Conservation (phyloP, 2,888 invertebrate genomes). For the Andrena praecox region DNA sequence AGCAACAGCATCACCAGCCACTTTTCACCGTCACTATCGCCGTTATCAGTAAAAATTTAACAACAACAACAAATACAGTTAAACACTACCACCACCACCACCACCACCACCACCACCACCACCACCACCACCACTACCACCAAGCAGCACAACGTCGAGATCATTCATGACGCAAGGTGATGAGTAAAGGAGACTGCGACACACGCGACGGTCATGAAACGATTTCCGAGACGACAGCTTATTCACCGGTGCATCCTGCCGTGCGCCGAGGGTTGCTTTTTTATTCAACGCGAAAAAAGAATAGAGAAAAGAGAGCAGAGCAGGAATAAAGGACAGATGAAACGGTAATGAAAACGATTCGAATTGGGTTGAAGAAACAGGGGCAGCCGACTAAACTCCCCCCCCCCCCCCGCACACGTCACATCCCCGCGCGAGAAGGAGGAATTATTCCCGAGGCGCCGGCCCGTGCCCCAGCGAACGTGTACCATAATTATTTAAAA, state of each 20-base stretch:
- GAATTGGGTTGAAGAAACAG: constrained; percentile 32
- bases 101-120: constrained; percentile 52
- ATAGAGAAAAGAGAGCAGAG: not conserved
- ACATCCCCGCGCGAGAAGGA: constrained; percentile 64
- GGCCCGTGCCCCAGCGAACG: constrained; percentile 81
- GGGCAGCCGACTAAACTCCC: constrained; percentile 43
- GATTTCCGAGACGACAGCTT: constrained; percentile 79
- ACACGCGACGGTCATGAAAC: constrained; percentile 67
- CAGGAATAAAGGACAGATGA: not conserved
- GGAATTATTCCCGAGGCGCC: constrained; percentile 78
- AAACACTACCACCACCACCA: constrained; percentile 72
- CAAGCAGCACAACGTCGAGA: constrained; percentile 76
- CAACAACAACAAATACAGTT: constrained; percentile 70
- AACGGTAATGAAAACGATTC: constrained; percentile 18
- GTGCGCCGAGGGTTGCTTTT: constrained; percentile 80
- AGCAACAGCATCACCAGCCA: constrained; percentile 61
- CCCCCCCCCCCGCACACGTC: constrained; percentile 33
- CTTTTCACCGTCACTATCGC: constrained; percentile 65
- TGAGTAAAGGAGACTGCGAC: not conserved
- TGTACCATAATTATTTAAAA: constrained; percentile 82
- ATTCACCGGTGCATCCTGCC: constrained; percentile 81
- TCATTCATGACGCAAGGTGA: constrained; percentile 77
- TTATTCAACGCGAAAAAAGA: constrained; percentile 21
- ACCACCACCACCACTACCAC: constrained; percentile 68
- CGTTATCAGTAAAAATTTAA: constrained; percentile 64